Evolutionary conservation across 2,797 vertebrate genomes (phyloP).

Genomic region (Hydrocynus forskahlii): DNA sequence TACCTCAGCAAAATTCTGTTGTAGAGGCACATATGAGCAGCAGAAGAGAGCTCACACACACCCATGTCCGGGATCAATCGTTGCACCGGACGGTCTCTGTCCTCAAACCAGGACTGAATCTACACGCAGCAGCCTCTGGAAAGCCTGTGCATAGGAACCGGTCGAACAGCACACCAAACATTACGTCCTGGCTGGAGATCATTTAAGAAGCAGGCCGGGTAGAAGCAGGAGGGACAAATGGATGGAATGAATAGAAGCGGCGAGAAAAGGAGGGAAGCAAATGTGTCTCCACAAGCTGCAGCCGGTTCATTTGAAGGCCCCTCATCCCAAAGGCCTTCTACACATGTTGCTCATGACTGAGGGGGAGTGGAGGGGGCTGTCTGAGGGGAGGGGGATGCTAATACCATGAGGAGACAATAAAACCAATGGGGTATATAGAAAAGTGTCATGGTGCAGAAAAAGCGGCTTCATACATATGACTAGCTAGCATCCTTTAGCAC

Average conservation of each 20-base stretch:
- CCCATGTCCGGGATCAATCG: slow-evolving; percentile 28
- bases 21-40: background rate
- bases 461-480: slow-evolving; percentile 17
- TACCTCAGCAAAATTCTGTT: slow-evolving; percentile 36
- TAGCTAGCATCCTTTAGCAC: slow-evolving; percentile 31
- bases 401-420: slow-evolving; percentile 23
- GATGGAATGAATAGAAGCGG: background rate
- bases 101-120: slow-evolving; percentile 22
- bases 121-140: slow-evolving; percentile 23
- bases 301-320: slow-evolving; percentile 61
- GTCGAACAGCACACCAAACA: slow-evolving; percentile 16
- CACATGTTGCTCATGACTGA: slow-evolving; percentile 67
- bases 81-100: slow-evolving; percentile 6
- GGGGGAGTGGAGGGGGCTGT: slow-evolving; percentile 28
- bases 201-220: slow-evolving; percentile 15
- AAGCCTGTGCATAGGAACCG: slow-evolving; percentile 18
- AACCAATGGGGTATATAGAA: slow-evolving; percentile 43
- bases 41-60: slow-evolving; percentile 40
- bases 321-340: slow-evolving; percentile 60
- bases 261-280: slow-evolving; percentile 56
- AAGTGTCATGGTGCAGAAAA: slow-evolving; percentile 39
- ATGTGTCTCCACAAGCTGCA: slow-evolving; percentile 49
- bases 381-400: slow-evolving; percentile 3
- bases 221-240: background rate
- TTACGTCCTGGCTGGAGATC: background rate